These are phyloP conservation scores for Lagenorhynchus albirostris DNA, from an alignment of 2,113 vertebrate genomes.

Conservation along the genomic window DNA sequence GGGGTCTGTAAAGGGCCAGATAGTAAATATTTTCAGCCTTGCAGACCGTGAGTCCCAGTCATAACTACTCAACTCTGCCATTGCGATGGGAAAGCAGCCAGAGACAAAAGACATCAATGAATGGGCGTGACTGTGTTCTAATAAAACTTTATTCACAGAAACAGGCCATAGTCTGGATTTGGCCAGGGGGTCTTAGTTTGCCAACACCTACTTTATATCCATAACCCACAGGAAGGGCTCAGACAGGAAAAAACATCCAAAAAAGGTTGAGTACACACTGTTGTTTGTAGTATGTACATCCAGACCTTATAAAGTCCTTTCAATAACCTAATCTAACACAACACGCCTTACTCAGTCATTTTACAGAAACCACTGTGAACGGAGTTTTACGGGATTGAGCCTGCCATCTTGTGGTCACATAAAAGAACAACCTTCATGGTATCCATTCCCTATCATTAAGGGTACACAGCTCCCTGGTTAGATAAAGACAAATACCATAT, in stretches of 20 bases:
- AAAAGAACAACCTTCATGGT: not conserved
- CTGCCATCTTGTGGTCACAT: slow-evolving; percentile 79
- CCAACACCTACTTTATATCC: not conserved
- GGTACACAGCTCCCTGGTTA: not conserved
- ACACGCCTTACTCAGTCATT: not conserved
- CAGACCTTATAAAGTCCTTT: not conserved
- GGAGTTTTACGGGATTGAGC: not conserved
- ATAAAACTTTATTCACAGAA: not conserved
- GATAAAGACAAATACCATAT: not conserved
- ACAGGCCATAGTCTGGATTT: not conserved
- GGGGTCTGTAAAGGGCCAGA: not conserved
- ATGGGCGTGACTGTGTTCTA: not conserved
- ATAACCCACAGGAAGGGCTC: not conserved
- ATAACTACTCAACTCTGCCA: not conserved
- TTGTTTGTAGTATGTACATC: not conserved
- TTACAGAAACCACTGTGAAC: not conserved
- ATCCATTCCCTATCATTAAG: no score
- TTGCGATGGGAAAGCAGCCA: rapidly evolving
- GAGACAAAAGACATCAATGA: rapidly evolving
- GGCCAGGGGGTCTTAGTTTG: no score
- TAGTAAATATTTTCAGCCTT: not conserved
- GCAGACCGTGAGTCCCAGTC: not conserved
- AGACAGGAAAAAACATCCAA: not conserved
- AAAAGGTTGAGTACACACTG: not conserved
- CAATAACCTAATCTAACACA: not conserved